Conservation (phyloP, 2,113 vertebrate species). For the Equus quagga region DNA sequence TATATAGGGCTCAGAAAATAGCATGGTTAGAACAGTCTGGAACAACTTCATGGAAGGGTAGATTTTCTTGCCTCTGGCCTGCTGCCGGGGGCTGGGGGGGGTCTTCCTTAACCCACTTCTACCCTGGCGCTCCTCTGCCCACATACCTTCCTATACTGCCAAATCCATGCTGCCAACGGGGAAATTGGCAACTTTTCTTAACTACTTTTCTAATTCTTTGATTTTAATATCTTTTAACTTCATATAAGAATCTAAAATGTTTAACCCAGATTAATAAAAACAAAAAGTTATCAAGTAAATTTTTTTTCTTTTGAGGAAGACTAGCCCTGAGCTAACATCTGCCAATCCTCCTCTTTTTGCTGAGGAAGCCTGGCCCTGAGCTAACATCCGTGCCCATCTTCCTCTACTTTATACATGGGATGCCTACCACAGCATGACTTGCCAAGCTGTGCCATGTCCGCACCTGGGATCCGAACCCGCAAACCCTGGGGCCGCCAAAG, state of each 20-base stretch:
- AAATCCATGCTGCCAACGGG: background rate
- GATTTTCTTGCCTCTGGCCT: background rate
- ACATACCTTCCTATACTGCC: background rate
- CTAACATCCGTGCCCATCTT: no score
- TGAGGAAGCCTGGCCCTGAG: no score
- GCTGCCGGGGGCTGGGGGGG: no score
- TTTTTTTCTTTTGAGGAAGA: background rate
- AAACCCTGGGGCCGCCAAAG: no score
- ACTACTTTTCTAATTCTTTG: slow-evolving; percentile 19
- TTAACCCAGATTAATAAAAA: slow-evolving; percentile 28
- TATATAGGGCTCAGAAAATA: background rate
- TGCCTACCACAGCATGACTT: no score
- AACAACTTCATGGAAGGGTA: background rate
- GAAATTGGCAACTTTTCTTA: background rate
- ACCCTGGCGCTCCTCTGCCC: background rate
- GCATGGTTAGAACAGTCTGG: background rate
- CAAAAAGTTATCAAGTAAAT: background rate
- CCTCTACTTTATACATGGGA: no score
- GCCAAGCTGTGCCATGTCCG: no score
- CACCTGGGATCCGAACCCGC: no score
- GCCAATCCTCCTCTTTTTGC: no score
- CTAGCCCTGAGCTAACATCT: no score
- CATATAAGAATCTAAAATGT: slow-evolving; percentile 24
- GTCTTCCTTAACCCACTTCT: background rate
- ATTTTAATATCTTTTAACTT: slow-evolving; percentile 45